Base-by-base conservation (phyloP, 2,888 invertebrate genomes). In the Campopleginae sp. region DNA sequence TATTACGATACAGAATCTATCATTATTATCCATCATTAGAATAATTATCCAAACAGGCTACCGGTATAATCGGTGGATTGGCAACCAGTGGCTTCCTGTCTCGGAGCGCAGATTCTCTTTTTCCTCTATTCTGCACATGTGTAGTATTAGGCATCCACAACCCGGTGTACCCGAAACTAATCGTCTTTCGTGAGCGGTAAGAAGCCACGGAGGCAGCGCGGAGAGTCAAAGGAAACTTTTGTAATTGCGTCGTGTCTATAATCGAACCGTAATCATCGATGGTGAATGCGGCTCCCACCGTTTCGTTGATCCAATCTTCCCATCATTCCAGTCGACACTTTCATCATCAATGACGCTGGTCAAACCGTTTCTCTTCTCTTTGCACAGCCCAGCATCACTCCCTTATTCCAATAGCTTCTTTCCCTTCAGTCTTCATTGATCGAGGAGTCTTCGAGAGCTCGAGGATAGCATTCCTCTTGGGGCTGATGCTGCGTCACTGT, bases 401-500 rank as follows among this genome's bases (percentile, higher is more conserved):
- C 72, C 19, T 31, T 54, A 76, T 63, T 76, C 23, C 46, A 70
- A 54, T 31, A 48, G 31, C 54, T 54, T 54, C 48, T 33, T 54
- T 33, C 58, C n/a, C 19, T 68, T 8, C 33, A 48, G 27, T 31
- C 44, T 71, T 71, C 77, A 80, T 83, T 86, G 80, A 82, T 82
- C 72, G 79, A 80, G 27, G 48, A 63, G 70, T 74, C 63, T 72
- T 23, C 86, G 48, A 68, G 80, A 76, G 48, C 77, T 61, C 71
- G 33, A 75, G 75, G 77, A 66, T 75, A 33, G 12, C 51, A 27
- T 42, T 54, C 46, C 38, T 66, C 66, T 46, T 46, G 72, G 42
- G 46, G 46, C 77, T 7, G 74, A 71, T 90, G 92, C 92, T 88
- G 90, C 91, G 91, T 93, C 92, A 92, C 89, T 90, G 90, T 92